A percentile compares a stretch with the other conserved stretches of the same genome.
Conservation (phyloP, 2,113 vertebrate species). For the Ornithorhynchus anatinus region DNA sequence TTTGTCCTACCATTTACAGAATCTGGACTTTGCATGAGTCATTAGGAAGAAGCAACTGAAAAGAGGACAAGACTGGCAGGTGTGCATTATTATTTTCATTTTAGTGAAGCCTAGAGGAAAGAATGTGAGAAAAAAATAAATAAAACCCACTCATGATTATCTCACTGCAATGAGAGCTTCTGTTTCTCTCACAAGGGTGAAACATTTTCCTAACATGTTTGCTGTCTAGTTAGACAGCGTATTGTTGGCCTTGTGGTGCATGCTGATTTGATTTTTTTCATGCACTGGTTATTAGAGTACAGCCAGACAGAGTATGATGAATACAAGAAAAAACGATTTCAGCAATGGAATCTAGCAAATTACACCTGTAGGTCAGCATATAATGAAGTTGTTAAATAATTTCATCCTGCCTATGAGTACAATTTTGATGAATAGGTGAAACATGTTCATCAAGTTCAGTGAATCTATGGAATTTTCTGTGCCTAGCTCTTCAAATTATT, state of each 20-base stretch:
- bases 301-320: not conserved
- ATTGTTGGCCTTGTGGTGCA: not conserved
- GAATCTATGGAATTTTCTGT: not conserved
- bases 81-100: not conserved
- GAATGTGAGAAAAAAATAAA: not conserved
- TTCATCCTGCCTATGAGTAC: not conserved
- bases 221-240: not conserved
- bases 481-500: not conserved
- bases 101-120: not conserved
- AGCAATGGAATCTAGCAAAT: not conserved
- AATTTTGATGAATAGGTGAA: not conserved
- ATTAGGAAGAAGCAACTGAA: not conserved
- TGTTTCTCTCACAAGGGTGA: not conserved
- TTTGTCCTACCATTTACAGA: slow-evolving; percentile 1
- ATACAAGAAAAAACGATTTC: not conserved
- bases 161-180: not conserved
- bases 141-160: not conserved
- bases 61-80: not conserved
- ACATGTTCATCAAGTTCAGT: not conserved
- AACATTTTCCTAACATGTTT: not conserved
- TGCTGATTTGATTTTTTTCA: slow-evolving; percentile 8
- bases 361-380: not conserved
- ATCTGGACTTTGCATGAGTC: not conserved
- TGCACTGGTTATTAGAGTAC: not conserved
- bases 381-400: not conserved